Evolutionary conservation across 1,140 invertebrate genomes (phyloP).

Genomic region (Ladona fulva): DNA sequence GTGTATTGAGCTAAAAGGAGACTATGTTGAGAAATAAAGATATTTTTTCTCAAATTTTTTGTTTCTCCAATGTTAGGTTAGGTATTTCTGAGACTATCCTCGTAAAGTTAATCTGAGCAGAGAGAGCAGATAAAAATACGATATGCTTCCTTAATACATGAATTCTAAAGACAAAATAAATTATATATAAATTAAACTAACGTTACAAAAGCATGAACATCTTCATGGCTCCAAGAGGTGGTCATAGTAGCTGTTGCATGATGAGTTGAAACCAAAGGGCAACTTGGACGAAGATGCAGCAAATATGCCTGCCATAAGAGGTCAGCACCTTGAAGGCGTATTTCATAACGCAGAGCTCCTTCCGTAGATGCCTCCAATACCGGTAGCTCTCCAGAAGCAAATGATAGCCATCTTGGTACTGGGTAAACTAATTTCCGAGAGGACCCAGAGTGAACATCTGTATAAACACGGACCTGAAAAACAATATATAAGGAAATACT

Average conservation of each 20-base stretch:
- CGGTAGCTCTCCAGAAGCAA: constrained; percentile 28
- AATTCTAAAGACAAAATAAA: no score
- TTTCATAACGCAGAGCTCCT: constrained; percentile 45
- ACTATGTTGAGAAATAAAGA: no score
- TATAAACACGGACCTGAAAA: constrained; percentile 48
- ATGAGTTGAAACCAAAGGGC: constrained; percentile 33
- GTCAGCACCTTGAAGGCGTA: constrained; percentile 45
- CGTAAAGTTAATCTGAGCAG: no score
- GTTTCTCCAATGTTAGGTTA: no score
- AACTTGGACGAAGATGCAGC: constrained; percentile 43
- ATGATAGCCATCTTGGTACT: constrained; percentile 39
- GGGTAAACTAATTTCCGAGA: constrained; percentile 44
- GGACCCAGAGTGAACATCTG: constrained; percentile 51
- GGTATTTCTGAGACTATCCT: no score
- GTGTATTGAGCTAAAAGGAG: no score
- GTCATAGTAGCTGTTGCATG: constrained; percentile 49
- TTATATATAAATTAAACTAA: background rate
- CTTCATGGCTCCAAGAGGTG: constrained; percentile 52
- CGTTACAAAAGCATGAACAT: constrained; percentile 33
- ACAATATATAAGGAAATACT: no score
- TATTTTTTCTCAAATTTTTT: no score
- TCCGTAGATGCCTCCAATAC: constrained; percentile 24
- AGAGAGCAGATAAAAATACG: no score
- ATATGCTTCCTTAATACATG: no score
- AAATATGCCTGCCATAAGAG: constrained; percentile 49